A percentile compares a stretch with the other conserved stretches of the same genome.
Conservation (phyloP, 2,113 vertebrate species). For the Dipodomys merriami region DNA sequence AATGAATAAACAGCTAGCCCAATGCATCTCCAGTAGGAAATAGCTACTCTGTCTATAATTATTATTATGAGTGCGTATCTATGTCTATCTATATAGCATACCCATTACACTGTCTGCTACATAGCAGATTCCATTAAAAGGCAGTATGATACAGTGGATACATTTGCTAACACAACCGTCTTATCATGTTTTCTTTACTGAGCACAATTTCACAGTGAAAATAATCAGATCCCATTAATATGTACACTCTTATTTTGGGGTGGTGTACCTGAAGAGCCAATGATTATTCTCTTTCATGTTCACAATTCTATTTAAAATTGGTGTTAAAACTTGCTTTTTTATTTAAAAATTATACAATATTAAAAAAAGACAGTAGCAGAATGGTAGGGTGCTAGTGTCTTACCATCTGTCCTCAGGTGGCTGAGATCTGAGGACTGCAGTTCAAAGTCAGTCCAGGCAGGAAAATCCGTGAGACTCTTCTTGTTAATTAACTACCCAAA, state of each 20-base stretch:
- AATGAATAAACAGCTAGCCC: conserved; percentile 18
- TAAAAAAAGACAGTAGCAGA: neutral
- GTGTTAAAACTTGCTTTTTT: neutral
- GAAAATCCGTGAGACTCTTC: no score
- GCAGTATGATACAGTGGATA: neutral
- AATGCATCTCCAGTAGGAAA: neutral
- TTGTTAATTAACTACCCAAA: no score
- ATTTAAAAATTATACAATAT: neutral
- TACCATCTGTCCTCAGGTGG: no score
- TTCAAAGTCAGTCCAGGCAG: no score
- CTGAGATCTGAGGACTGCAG: no score
- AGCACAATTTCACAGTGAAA: neutral
- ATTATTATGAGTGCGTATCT: neutral
- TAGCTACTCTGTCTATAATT: neutral
- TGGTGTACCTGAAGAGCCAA: neutral
- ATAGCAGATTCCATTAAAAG: neutral
- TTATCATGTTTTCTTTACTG: conserved; percentile 15
- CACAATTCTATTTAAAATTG: conserved; percentile 15
- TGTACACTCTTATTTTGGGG: neutral
- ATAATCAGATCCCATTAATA: neutral
- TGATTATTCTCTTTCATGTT: conserved; percentile 41
- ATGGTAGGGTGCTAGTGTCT: no score
- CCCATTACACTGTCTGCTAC: neutral
- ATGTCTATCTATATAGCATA: neutral
- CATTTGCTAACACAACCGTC: neutral